Base-by-base conservation (phyloP, 1,140 invertebrate genomes). In the Drosophila carrolli region DNA sequence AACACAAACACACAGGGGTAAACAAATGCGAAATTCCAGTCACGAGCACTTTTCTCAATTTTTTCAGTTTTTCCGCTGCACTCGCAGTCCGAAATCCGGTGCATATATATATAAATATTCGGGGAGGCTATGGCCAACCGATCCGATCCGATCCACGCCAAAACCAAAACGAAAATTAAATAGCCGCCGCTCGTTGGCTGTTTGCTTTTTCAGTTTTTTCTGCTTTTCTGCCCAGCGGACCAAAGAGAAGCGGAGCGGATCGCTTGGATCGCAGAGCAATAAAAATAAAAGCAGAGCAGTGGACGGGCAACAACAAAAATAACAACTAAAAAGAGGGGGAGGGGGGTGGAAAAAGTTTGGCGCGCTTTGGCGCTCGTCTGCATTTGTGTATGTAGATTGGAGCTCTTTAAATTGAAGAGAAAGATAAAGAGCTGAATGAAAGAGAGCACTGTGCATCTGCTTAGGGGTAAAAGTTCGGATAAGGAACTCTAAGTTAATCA, bases 261-360 rank as follows among this genome's bases (percentile, higher is more conserved):
- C 44, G 44, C 67, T 35, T 51, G 48, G 78, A 80, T 60, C 37
- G 23, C 78, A 82, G 61, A 83, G 77, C 54, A 85, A 90, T 81
- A 90, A 71, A 88, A 88, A 90, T 85, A 90, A 88, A 90, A 88
- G 86, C 84, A 90, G 84, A 88, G 84, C 84, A 90, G 55, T 16
- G 62, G 51, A 60, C 41, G 61, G 61, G 41, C 55, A 73, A 40
- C 46, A 55, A 32, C 29, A 32, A 32, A 32, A 32, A 32, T 32
- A 32, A 32, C 29, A 32, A 65, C 56, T 61, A 62, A 38, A 32
- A 29, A 27, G 13, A 16, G 23, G 71, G 65, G 73, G 54, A 44
- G 75, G 65, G 65, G 72, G 57, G 56, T 56, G 60, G 53, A 75
- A 68, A 75, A 78, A 72, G 74, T 86, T 86, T 85, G 81, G 77